phyloP scores from a whole-genome alignment of 1,140 invertebrate species.

The Myzus persicae region DNA sequence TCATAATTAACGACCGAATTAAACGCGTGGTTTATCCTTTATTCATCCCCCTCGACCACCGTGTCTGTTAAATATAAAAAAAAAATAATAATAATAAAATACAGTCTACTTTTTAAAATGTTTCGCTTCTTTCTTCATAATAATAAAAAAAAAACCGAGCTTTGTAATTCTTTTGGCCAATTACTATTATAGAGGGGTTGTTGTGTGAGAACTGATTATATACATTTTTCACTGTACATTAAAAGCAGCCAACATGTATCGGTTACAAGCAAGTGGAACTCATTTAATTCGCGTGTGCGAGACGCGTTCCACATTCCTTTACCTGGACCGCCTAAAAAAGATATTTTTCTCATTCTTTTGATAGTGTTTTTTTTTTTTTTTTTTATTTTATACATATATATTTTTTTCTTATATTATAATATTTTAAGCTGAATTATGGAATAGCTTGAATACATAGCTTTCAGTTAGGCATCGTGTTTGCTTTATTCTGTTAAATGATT shows the following conservation, averaged over 20 bases:
- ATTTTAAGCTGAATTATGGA: neutral
- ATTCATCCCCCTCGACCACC: neutral
- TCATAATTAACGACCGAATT: conserved; percentile 48
- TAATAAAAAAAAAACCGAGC: neutral
- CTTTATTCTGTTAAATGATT: neutral
- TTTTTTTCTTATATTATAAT: neutral
- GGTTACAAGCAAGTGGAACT: neutral
- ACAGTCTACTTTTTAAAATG: neutral
- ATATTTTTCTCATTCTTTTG: neutral
- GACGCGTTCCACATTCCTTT: neutral
- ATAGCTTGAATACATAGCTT: neutral
- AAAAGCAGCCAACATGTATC: neutral
- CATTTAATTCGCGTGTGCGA: neutral
- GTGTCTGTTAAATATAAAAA: neutral
- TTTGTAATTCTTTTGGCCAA: neutral
- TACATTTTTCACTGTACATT: neutral
- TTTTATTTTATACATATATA: too few relatives aligned
- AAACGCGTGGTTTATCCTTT: conserved; percentile 33
- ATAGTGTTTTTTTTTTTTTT: too few relatives aligned
- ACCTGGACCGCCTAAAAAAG: neutral
- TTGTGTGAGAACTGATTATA: neutral
- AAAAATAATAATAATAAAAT: conserved; percentile 16
- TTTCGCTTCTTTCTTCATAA: neutral
- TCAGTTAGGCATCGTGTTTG: neutral
- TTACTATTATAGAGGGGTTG: neutral